Percentiles rank a stretch among this genome's conserved stretches.
Conservation (phyloP, 2,113 vertebrate genomes). For the Amblyornis subalaris region DNA sequence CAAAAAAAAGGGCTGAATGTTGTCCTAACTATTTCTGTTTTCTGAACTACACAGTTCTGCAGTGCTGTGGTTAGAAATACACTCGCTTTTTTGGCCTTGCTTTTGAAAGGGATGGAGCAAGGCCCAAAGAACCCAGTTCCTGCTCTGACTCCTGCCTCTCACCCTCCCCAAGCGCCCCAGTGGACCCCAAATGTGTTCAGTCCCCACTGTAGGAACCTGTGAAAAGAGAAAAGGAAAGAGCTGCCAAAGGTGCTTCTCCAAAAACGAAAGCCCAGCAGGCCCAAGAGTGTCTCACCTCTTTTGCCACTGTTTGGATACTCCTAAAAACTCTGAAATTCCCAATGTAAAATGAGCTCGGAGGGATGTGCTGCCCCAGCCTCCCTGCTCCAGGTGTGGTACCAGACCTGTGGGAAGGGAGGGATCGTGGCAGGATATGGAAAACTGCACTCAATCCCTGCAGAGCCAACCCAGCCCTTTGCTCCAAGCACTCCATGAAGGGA, state of each 20-base stretch:
- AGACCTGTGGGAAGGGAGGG: not conserved
- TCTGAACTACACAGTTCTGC: not conserved
- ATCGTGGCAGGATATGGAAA: not conserved
- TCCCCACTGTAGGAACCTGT: fast-evolving
- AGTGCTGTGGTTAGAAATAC: not conserved
- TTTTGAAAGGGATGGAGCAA: not conserved
- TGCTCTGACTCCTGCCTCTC: not conserved
- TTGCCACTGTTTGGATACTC: not conserved
- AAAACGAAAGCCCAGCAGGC: not conserved
- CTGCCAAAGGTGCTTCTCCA: not conserved
- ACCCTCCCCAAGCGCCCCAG: not conserved
- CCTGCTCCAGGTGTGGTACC: not conserved
- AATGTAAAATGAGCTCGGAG: no score
- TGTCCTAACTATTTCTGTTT: not conserved
- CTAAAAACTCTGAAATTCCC: not conserved
- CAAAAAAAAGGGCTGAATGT: not conserved
- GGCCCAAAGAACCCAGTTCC: not conserved
- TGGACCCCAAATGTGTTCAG: not conserved
- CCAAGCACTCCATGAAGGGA: not conserved
- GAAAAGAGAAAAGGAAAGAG: not conserved
- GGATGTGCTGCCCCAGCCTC: not conserved
- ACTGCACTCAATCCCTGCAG: fast-evolving
- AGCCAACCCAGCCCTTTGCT: not conserved
- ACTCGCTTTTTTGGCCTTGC: not conserved
- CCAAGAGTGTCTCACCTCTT: not conserved